Evolutionary conservation across 2,113 vertebrate genomes (phyloP).

Genomic region (cat (Felis catus)): DNA sequence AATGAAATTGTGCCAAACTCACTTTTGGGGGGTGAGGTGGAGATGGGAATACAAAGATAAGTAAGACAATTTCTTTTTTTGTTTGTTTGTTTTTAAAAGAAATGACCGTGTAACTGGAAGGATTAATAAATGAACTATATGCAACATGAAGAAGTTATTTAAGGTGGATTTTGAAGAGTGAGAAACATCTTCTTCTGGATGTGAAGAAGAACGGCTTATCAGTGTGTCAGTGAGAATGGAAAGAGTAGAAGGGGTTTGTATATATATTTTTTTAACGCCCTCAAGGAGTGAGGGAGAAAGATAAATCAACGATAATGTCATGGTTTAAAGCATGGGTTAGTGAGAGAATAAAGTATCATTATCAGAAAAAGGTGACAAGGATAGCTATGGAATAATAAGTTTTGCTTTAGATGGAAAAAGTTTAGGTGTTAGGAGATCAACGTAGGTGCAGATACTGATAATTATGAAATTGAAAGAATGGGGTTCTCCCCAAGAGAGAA

Average conservation of each 20-base stretch:
- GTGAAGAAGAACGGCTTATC: neutral
- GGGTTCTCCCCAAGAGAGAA: neutral
- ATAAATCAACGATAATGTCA: neutral
- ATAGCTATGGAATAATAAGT: neutral
- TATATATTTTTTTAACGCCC: too few relatives aligned
- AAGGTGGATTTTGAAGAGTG: neutral
- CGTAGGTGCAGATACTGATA: neutral
- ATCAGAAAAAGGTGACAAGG: neutral
- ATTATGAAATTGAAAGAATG: neutral
- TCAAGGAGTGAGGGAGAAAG: neutral
- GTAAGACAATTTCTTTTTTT: neutral
- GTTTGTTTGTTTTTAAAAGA: neutral
- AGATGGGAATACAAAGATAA: neutral
- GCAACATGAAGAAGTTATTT: neutral
- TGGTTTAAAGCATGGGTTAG: neutral
- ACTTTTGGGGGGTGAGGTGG: neutral
- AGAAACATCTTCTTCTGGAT: neutral
- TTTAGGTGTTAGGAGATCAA: neutral
- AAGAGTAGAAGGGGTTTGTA: neutral
- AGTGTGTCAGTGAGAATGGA: neutral
- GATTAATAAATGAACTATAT: neutral
- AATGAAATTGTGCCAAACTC: neutral
- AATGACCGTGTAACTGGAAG: neutral
- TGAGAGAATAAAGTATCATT: neutral
- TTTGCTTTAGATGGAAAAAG: neutral